Evolutionary conservation across 1,140 invertebrate genomes (phyloP).

Genomic region (Saccostrea echinata): DNA sequence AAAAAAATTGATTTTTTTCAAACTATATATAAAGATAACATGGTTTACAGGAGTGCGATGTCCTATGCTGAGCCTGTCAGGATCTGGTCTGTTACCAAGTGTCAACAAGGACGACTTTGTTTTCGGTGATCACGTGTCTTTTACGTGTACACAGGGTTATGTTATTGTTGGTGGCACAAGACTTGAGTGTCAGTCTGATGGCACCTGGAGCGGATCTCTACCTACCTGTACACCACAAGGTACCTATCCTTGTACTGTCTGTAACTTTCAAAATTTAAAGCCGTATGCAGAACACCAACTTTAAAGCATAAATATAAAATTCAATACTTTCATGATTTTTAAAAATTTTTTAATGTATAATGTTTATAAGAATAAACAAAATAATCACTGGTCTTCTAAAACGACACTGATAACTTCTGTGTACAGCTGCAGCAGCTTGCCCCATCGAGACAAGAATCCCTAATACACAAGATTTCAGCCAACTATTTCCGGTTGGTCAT

Average conservation of each 20-base stretch:
- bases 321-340: too few relatives aligned
- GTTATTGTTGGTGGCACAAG: constrained; percentile 51
- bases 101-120: constrained; percentile 32
- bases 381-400: too few relatives aligned
- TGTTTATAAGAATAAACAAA: too few relatives aligned
- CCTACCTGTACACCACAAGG: constrained; percentile 51
- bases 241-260: constrained; percentile 1
- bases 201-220: constrained; percentile 55
- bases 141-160: constrained; percentile 58
- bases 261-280: background rate
- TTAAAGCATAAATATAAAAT: too few relatives aligned
- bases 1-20: too few relatives aligned
- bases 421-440: background rate
- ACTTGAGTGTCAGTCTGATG: constrained; percentile 55
- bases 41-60: background rate
- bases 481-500: constrained; percentile 63
- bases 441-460: constrained; percentile 10
- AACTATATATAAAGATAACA: too few relatives aligned
- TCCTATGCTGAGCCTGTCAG: background rate
- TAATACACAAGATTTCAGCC: constrained; percentile 48
- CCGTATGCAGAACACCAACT: too few relatives aligned
- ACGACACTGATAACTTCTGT: constrained; percentile 40
- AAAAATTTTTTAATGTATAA: too few relatives aligned
- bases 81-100: background rate
- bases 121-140: constrained; percentile 34